A percentile compares a stretch with the other conserved stretches of the same genome.
These are phyloP conservation scores for Scaptomyza montana DNA, from an alignment of 1,140 invertebrate genomes.

Conservation along the genomic window DNA sequence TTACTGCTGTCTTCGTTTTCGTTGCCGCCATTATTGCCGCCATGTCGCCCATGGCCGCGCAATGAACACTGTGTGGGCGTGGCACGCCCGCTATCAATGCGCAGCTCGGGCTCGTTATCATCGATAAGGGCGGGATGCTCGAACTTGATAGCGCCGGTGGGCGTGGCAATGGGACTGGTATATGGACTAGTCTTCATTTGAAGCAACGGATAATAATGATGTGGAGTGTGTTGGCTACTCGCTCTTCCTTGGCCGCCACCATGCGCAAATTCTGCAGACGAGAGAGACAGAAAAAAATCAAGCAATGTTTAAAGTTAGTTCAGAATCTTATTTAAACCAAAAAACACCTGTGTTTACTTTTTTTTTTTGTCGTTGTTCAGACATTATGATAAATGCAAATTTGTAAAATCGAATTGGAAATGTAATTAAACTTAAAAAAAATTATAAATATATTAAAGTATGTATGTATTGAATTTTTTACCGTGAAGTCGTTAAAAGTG, in stretches of 20 bases:
- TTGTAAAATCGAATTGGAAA: constrained; percentile 62
- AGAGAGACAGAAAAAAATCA: constrained; percentile 38
- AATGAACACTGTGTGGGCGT: constrained; percentile 56
- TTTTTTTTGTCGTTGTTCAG: constrained; percentile 10
- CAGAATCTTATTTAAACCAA: neutral
- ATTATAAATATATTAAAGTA: constrained; percentile 20
- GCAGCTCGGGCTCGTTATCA: constrained; percentile 60
- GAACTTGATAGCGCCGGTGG: constrained; percentile 68
- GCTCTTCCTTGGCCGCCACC: constrained; percentile 32
- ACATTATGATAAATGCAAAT: constrained; percentile 53
- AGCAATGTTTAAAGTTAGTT: constrained; percentile 50
- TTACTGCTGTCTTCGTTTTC: constrained; percentile 45
- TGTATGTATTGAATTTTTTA: constrained; percentile 43
- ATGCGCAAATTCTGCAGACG: constrained; percentile 40
- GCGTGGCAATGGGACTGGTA: constrained; percentile 68
- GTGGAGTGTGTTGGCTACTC: constrained; percentile 11
- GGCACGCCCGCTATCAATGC: constrained; percentile 47
- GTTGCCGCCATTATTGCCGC: constrained; percentile 53
- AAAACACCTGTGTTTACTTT: neutral
- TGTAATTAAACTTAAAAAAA: constrained; percentile 21
- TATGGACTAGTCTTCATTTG: constrained; percentile 69
- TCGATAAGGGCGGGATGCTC: constrained; percentile 59
- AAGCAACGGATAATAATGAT: constrained; percentile 45
- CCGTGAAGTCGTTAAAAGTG: constrained; percentile 60
- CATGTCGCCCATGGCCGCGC: constrained; percentile 43